Base-by-base conservation (phyloP, 2,113 vertebrate species). In the Passer montanus region DNA sequence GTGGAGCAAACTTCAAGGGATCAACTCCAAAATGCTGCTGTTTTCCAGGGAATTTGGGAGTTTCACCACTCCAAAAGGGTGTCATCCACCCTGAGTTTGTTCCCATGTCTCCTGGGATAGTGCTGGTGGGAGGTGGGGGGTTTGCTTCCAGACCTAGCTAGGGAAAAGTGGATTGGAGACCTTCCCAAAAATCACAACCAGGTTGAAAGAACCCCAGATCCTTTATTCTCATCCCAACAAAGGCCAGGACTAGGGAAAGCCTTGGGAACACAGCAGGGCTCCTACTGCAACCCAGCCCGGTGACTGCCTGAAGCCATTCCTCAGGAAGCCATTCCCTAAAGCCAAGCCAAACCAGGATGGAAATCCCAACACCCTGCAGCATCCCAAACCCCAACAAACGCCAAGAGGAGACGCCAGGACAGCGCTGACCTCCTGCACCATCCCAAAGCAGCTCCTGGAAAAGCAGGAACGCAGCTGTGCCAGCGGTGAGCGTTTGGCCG, bases 221-320 rank as follows among this genome's bases (percentile, higher is more conserved):
- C 20, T 60, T 20, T 21, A 28, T 15, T 82, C 24, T 53, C n/a
- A 82, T n/a, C 46, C 78, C n/a, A 17, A 4, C 19, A 59, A 74
- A 60, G 28, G 52, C 55, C 46, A 75, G 62, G 60, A n/a, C 13
- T 15, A 18, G 20, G 52, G 33, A 37, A n/a, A 75, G 39, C 46
- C 60, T 39, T 0, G 0, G 28, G 33, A 2, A 30, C 19, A 39
- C 0, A 0, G 41, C 16, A 22, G 24, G 46, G 17, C 41, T 41
- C 33, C 60, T 53, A 12, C 23, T 13, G 30, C 17, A 5, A 82
- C 55, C 26, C 62, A 53, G 30, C 33, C 33, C 53, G 39, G 27
- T 2, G 12, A 37, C 28, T 21, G 30, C 33, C 33, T 14, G 15
- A 39, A 67, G 60, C 60, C 53, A 67, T 67, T 59, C 52, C 52